Conservation (phyloP, 2,113 vertebrate species). For the Hemicordylus capensis region DNA sequence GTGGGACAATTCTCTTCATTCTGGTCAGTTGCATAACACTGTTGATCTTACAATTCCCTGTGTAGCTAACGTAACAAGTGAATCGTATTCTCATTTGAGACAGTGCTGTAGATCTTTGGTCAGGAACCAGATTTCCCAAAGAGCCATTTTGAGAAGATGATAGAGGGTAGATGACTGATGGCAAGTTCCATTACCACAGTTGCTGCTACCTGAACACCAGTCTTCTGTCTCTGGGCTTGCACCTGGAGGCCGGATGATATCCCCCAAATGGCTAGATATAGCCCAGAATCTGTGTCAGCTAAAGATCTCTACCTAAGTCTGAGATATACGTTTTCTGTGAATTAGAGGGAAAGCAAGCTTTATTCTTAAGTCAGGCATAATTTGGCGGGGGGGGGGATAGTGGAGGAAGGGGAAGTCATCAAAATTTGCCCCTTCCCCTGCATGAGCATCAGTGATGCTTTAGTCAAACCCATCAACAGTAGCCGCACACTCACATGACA, state of each 20-base stretch:
- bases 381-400: too few species aligned
- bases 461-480: too few species aligned
- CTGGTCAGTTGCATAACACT: not conserved
- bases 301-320: not conserved
- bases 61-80: not conserved
- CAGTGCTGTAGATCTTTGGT: not conserved
- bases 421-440: too few species aligned
- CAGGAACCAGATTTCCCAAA: not conserved
- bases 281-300: too few species aligned
- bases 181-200: not conserved
- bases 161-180: not conserved
- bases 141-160: not conserved
- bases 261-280: not conserved
- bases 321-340: too few species aligned
- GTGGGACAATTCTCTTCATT: not conserved
- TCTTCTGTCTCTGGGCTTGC: not conserved
- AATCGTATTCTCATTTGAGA: not conserved
- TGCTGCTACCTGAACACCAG: not conserved
- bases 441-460: too few species aligned
- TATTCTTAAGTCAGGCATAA: not conserved
- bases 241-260: not conserved
- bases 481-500: too few species aligned
- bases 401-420: too few species aligned
- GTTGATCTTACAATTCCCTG: not conserved
- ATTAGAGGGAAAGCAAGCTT: conserved; percentile 9